Evolutionary conservation across 2,113 vertebrate genomes (phyloP).

Genomic region (Pelecanus crispus): DNA sequence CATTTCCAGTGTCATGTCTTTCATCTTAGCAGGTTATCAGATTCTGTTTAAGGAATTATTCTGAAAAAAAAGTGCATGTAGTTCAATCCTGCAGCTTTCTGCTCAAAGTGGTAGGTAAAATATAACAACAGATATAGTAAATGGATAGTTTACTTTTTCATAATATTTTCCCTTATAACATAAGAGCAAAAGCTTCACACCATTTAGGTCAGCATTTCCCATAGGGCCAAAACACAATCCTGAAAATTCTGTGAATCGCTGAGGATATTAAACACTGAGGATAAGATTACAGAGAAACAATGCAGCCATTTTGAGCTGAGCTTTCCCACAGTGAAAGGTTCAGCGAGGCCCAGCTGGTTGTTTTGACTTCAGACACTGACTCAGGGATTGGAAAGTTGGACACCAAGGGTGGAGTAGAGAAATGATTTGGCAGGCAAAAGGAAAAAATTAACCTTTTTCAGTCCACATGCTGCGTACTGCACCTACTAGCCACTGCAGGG

Average conservation of each 20-base stretch:
- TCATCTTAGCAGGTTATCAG: not conserved
- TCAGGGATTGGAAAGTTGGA: constrained; percentile 70
- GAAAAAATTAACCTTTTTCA: constrained; percentile 53
- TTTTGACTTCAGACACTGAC: constrained; percentile 75
- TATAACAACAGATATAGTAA: not conserved
- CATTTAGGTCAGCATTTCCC: constrained; percentile 49
- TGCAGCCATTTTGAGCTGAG: constrained; percentile 66
- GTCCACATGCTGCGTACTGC: not conserved
- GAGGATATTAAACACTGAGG: constrained; percentile 64
- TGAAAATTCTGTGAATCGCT: constrained; percentile 63
- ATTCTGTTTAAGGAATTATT: not conserved
- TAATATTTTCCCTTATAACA: constrained; percentile 13
- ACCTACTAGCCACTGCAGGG: not conserved
- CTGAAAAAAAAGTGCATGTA: not conserved
- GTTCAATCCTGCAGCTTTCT: not conserved
- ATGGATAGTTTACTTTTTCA: not conserved
- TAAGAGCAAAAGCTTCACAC: constrained; percentile 37
- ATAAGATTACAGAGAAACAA: constrained; percentile 73
- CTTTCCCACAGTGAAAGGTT: constrained; percentile 72
- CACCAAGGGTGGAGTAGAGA: constrained; percentile 62
- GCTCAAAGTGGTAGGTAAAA: not conserved
- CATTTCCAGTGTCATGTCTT: not conserved
- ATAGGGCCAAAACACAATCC: constrained; percentile 45
- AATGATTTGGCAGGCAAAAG: constrained; percentile 62
- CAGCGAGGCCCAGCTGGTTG: constrained; percentile 67